phyloP scores from a whole-genome alignment of 2,888 invertebrate genomes.

The Cancer borealis region DNA sequence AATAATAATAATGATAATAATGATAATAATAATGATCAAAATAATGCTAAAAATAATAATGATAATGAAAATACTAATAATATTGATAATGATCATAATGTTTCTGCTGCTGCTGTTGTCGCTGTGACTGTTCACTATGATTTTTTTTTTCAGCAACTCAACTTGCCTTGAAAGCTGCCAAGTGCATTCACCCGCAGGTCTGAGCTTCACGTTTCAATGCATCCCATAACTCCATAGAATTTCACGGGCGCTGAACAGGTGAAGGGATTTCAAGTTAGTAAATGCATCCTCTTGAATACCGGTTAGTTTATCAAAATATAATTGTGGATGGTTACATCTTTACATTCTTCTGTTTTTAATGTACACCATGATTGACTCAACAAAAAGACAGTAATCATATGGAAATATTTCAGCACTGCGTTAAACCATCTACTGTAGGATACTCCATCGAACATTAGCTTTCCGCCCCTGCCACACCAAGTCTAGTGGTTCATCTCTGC shows the following conservation, averaged over 20 bases:
- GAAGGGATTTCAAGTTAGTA: no score
- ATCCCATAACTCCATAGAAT: no score
- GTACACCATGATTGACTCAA: not conserved
- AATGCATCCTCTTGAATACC: not conserved
- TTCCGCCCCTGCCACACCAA: no score
- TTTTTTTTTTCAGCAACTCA: not conserved
- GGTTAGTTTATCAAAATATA: not conserved
- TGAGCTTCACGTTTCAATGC: not conserved
- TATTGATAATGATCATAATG: not conserved
- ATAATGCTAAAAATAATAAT: not conserved
- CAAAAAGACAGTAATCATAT: no score
- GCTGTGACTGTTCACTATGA: not conserved
- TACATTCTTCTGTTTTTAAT: not conserved
- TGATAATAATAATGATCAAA: no score
- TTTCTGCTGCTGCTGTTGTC: not conserved
- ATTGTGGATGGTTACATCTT: not conserved
- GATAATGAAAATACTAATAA: not conserved
- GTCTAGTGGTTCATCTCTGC: no score
- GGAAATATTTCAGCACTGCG: no score
- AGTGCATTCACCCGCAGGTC: not conserved
- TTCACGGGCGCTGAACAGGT: no score
- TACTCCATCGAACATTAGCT: no score
- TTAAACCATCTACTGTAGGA: no score
- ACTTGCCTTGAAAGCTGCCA: not conserved
- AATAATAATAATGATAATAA: no score